A percentile compares a stretch with the other conserved stretches of the same genome.
Conservation (phyloP, 2,113 vertebrate species). For the Morone chrysops region DNA sequence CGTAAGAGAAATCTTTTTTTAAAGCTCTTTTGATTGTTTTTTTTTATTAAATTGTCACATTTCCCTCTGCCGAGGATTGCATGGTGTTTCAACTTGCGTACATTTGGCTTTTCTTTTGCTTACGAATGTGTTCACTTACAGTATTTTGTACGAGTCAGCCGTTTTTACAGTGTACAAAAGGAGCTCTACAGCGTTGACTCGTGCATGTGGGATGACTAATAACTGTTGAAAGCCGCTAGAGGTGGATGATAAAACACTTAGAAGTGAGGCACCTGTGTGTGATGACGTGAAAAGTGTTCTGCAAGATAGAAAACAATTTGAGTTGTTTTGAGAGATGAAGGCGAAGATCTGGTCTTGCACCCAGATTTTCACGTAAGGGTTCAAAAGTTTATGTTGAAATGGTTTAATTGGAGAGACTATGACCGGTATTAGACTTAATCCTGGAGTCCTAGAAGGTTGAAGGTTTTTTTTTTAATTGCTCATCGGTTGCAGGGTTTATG, state of each 20-base stretch:
- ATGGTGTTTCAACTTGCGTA: constrained; percentile 17
- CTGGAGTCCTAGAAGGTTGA: background rate
- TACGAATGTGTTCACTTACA: constrained; percentile 7
- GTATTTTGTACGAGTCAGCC: background rate
- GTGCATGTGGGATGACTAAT: constrained; percentile 11
- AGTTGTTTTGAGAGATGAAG: background rate
- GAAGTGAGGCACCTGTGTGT: background rate
- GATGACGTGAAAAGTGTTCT: background rate
- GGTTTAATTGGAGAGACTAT: background rate
- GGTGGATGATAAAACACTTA: background rate
- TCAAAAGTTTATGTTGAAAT: background rate
- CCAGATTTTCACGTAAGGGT: background rate
- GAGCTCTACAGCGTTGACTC: background rate
- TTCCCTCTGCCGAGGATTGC: constrained; percentile 23
- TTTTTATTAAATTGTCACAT: constrained; percentile 2
- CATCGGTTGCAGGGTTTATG: background rate
- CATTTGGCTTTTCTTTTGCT: constrained; percentile 1
- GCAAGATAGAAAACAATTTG: background rate
- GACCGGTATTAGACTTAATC: background rate
- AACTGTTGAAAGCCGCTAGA: background rate
- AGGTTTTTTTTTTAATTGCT: background rate
- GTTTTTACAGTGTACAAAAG: background rate
- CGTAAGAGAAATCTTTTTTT: constrained; percentile 20
- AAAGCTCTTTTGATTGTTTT: constrained; percentile 24
- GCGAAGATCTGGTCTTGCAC: background rate